These are phyloP conservation scores for Nematopogon swammerdamellus DNA, from an alignment of 2,888 invertebrate species.

Conservation along the genomic window DNA sequence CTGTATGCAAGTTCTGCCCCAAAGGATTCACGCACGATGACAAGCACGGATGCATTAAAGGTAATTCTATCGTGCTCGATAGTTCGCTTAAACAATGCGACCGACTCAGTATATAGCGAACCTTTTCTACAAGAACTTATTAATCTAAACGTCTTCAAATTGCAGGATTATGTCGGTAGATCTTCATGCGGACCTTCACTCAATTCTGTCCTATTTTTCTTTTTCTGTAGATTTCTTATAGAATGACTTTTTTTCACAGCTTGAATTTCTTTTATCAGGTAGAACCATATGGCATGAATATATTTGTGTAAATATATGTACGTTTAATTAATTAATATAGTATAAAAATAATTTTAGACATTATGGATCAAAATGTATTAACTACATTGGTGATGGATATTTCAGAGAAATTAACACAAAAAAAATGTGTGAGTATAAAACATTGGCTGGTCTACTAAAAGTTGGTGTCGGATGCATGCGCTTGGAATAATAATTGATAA, in stretches of 20 bases:
- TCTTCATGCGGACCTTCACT: slow-evolving; percentile 43
- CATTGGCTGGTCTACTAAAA: not conserved
- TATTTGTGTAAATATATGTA: slow-evolving; percentile 35
- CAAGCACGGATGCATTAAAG: slow-evolving; percentile 93
- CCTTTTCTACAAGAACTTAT: slow-evolving; percentile 37
- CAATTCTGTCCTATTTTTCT: slow-evolving; percentile 35
- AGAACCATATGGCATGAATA: slow-evolving; percentile 36
- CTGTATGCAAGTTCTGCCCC: slow-evolving; percentile 95
- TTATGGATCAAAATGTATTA: not conserved
- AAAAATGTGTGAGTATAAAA: not conserved
- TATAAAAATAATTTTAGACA: not conserved
- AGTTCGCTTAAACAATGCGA: slow-evolving; percentile 16
- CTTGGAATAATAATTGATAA: not conserved
- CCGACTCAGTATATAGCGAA: slow-evolving; percentile 35
- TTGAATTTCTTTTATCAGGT: slow-evolving; percentile 47
- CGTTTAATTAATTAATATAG: slow-evolving; percentile 11
- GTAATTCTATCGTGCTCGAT: slow-evolving; percentile 60
- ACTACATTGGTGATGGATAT: not conserved
- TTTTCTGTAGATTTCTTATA: slow-evolving; percentile 44
- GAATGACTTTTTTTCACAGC: slow-evolving; percentile 44
- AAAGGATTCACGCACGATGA: slow-evolving; percentile 89
- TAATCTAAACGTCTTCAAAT: slow-evolving; percentile 54
- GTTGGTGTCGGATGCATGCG: not conserved
- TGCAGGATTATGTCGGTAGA: slow-evolving; percentile 52
- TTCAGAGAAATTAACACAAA: not conserved